Conservation (phyloP, 2,797 vertebrate genomes). For the Potorous gilbertii region DNA sequence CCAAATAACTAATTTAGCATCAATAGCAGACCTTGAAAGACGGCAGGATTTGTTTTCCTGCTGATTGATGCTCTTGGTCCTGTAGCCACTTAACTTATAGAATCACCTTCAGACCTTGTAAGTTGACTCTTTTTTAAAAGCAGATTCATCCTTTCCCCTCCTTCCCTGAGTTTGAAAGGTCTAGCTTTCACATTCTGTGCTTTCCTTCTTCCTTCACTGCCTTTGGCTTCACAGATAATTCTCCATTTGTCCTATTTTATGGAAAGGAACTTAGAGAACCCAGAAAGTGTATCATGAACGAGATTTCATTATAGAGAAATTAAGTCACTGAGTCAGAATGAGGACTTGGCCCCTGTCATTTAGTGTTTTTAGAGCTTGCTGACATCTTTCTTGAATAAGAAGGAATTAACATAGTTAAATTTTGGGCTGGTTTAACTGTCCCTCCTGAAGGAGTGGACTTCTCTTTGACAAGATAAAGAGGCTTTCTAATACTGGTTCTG, state of each 20-base stretch:
- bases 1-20: background rate
- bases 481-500: background rate
- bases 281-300: background rate
- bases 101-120: background rate
- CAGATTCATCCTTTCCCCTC: background rate
- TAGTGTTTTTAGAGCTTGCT: background rate
- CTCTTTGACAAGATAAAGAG: background rate
- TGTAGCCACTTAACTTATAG: background rate
- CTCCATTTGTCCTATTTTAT: fast-evolving
- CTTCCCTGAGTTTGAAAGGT: background rate
- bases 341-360: background rate
- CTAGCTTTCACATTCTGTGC: background rate
- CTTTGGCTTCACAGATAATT: background rate
- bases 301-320: background rate
- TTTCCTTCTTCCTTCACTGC: background rate
- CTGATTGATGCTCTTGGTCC: background rate
- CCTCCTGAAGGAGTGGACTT: background rate
- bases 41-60: background rate
- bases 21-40: background rate
- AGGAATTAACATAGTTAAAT: background rate
- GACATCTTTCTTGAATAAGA: background rate
- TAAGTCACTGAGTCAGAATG: background rate
- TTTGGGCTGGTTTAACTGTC: background rate
- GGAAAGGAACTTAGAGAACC: background rate
- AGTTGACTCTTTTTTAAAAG: background rate